phyloP scores from a whole-genome alignment of 2,113 vertebrate species.

The Macquaria australasica region DNA sequence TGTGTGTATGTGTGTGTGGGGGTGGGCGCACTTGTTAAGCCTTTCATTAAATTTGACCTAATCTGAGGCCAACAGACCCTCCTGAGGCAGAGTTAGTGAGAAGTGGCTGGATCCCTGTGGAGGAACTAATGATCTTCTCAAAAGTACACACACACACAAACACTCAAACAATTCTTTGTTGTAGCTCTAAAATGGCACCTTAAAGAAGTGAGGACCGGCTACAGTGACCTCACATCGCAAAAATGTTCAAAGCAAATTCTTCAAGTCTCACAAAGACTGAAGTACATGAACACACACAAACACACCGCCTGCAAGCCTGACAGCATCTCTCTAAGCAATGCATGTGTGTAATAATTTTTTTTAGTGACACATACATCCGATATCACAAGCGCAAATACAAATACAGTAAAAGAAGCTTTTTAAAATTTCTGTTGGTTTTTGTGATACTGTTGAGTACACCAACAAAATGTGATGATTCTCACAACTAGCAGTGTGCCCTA shows the following conservation, averaged over 20 bases:
- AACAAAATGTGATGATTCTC: background rate
- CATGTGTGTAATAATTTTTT: background rate
- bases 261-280: background rate
- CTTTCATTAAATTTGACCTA: constrained; percentile 73
- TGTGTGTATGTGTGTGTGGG: constrained; percentile 5
- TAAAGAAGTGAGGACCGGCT: background rate
- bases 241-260: background rate
- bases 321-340: background rate
- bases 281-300: background rate
- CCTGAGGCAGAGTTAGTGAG: constrained; percentile 62
- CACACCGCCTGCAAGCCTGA: background rate
- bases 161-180: background rate
- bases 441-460: background rate
- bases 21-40: constrained; percentile 43
- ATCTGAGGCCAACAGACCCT: constrained; percentile 66
- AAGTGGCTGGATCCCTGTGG: constrained; percentile 65
- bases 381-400: background rate
- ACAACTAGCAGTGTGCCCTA: background rate
- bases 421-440: background rate
- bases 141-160: background rate
- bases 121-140: constrained; percentile 65
- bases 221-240: background rate
- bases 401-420: background rate
- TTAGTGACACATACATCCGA: background rate
- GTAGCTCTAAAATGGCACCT: constrained; percentile 2